These are phyloP conservation scores for Anolis apletophallus DNA, from an alignment of 2,797 vertebrate species.

Conservation along the genomic window DNA sequence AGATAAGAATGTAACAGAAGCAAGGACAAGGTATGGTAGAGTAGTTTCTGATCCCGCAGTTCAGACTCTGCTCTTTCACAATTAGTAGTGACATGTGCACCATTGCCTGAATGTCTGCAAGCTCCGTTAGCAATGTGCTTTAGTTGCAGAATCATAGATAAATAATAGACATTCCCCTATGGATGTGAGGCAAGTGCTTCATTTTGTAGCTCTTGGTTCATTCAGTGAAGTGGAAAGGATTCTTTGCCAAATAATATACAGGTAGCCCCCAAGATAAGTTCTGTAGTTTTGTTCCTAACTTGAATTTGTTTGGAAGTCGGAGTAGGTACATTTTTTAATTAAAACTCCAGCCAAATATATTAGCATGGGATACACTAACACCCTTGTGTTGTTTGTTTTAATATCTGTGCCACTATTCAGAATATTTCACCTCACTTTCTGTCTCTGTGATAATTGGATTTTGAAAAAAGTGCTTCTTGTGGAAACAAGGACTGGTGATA, in stretches of 20 bases:
- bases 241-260: not conserved
- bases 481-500: too few relatives aligned
- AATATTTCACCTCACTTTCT: too few relatives aligned
- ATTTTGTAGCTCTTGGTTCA: not conserved
- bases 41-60: not conserved
- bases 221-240: not conserved
- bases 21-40: not conserved
- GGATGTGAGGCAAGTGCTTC: conserved; percentile 43
- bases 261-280: too few relatives aligned
- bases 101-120: conserved; percentile 9
- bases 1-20: not conserved
- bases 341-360: too few relatives aligned
- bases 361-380: too few relatives aligned
- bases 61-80: not conserved
- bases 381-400: too few relatives aligned
- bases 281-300: too few relatives aligned
- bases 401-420: too few relatives aligned
- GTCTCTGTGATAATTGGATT: too few relatives aligned
- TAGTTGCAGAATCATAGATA: conserved; percentile 52
- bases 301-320: too few relatives aligned
- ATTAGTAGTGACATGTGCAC: not conserved
- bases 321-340: too few relatives aligned
- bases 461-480: too few relatives aligned
- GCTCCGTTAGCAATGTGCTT: conserved; percentile 42
- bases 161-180: conserved; percentile 58